Conservation (phyloP, 2,113 vertebrate species). For the Lycaon pictus region DNA sequence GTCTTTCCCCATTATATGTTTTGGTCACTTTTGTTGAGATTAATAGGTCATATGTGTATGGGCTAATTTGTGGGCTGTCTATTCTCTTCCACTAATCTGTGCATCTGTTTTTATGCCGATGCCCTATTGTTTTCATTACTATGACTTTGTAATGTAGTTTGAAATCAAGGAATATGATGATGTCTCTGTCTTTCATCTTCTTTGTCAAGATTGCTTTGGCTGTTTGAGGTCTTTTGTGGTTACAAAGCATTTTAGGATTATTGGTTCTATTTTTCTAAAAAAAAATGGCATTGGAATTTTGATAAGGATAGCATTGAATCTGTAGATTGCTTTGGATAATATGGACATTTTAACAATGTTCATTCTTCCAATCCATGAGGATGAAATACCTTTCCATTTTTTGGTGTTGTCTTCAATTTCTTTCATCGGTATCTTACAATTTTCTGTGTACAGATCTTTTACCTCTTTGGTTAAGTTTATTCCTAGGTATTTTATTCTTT, state of each 20-base stretch:
- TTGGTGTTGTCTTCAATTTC: neutral
- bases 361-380: neutral
- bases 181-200: neutral
- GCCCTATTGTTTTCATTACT: neutral
- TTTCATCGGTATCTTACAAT: neutral
- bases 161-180: neutral
- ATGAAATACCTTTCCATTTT: neutral
- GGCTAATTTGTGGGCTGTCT: neutral
- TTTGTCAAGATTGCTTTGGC: neutral
- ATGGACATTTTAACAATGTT: neutral
- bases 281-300: neutral
- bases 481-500: neutral
- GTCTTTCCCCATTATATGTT: neutral
- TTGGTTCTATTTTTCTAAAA: neutral
- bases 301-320: neutral
- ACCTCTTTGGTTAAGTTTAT: neutral
- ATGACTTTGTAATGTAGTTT: neutral
- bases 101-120: neutral
- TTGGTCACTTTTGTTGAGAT: neutral
- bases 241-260: neutral
- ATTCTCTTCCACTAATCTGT: neutral
- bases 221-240: neutral
- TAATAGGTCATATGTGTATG: neutral
- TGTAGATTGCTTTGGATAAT: neutral
- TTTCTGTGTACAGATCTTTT: neutral